Evolutionary conservation across 2,888 invertebrate species (phyloP).

Genomic region (Syrphus vitripennis): DNA sequence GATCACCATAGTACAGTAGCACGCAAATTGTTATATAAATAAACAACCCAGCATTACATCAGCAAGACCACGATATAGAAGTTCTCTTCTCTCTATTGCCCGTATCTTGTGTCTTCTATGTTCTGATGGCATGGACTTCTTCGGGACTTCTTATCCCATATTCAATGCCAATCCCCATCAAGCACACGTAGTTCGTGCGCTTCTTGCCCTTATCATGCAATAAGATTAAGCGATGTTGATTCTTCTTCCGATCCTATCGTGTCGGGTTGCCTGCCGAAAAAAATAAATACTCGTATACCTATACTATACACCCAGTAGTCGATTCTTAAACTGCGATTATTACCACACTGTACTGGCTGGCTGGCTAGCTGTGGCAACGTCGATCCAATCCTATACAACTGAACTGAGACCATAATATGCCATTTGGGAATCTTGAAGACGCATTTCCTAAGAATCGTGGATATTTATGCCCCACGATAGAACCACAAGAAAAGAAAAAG

Average conservation of each 20-base stretch:
- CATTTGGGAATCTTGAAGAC: constrained; percentile 42
- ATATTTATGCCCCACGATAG: constrained; percentile 65
- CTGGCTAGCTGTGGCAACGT: not conserved
- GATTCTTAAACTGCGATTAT: constrained; percentile 63
- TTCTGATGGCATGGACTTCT: not conserved
- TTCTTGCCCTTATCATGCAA: constrained; percentile 64
- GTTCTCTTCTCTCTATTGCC: not conserved
- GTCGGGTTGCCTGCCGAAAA: constrained; percentile 53
- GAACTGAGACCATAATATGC: constrained; percentile 1
- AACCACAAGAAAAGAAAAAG: constrained; percentile 6
- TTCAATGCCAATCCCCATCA: constrained; percentile 51
- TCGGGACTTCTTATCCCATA: constrained; percentile 11
- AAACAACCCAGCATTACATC: not conserved
- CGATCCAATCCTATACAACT: not conserved
- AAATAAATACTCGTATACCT: constrained; percentile 43
- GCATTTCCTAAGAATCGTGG: constrained; percentile 63
- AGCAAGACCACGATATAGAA: not conserved
- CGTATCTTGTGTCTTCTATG: not conserved
- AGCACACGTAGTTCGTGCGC: constrained; percentile 67
- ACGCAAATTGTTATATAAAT: constrained; percentile 50
- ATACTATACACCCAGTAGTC: constrained; percentile 69
- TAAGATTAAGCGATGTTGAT: constrained; percentile 71
- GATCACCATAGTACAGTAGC: constrained; percentile 38
- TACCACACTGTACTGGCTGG: constrained; percentile 36
- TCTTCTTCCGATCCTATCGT: constrained; percentile 56